Conservation (phyloP, 2,113 vertebrate genomes). For the Apteryx mantelli region DNA sequence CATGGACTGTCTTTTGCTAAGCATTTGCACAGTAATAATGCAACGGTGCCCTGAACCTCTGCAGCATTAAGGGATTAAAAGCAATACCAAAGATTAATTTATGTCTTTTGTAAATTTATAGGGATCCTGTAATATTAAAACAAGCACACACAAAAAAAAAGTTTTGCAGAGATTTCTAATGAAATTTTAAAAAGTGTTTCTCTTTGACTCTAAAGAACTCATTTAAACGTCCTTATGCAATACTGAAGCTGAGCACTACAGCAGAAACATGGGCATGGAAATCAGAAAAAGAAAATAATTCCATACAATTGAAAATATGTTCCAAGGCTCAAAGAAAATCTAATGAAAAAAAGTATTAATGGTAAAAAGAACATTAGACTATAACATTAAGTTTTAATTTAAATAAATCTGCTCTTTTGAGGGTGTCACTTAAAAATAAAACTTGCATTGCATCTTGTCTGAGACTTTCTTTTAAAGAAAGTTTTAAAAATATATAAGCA, state of each 20-base stretch:
- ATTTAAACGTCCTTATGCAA: neutral
- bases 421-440: neutral
- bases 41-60: neutral
- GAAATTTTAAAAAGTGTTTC: neutral
- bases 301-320: neutral
- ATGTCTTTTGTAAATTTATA: neutral
- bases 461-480: neutral
- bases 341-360: neutral
- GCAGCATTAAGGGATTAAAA: neutral
- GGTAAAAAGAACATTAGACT: neutral
- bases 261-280: neutral
- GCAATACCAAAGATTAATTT: neutral
- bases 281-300: neutral
- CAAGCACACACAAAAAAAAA: too few relatives aligned
- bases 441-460: neutral
- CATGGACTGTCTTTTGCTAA: neutral
- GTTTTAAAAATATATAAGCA: neutral
- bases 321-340: neutral
- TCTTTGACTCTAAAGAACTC: neutral
- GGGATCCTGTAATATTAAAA: neutral
- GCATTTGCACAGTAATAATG: neutral
- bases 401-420: neutral
- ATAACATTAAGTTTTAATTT: neutral
- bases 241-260: neutral
- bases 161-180: neutral